Base-by-base conservation (phyloP, 2,888 invertebrate species). In the Polymixis flavicincta region DNA sequence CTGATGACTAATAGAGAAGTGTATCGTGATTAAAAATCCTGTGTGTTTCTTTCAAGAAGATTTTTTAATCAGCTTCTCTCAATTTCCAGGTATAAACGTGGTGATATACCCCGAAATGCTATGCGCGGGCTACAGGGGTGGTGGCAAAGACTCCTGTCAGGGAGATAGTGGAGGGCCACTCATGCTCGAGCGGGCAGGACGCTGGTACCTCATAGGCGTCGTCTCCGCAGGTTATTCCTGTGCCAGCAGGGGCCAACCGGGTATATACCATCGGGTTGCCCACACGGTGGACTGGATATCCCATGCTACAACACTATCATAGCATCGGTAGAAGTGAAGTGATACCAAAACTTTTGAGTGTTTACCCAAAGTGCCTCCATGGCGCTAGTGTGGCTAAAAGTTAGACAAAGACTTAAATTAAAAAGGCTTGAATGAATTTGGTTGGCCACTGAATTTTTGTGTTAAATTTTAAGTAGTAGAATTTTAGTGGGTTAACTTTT, bases 21-120 rank as follows among this genome's bases (percentile, higher is more conserved):
- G 37, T 37, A 5, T 37, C 37, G 37, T 9, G 57, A 19, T 28
- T 4, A 19, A 28, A 57, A 57, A 57, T 57, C 25, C 25, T 14
- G n/a, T 25, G 13, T 13, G 0, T 13, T 54, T 25, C 14, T 25
- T 55, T 55, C 14, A 55, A 25, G 2, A 14, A 55, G 2, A 14
- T 55, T 54, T 7, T 28, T 5, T 32, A 60, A 13, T 37, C 1
- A 32, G 8, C 22, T 3, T 32, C 0, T 54, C 60, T 75, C 25
- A 67, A 37, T 57, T 90, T 92, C 32, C 93, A 96, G 98, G 98
- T 71, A 98, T 98, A 89, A 98, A 98, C 92, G 98, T 98, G 59
- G 98, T 99, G 25, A 99, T 99, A 90, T 99, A 99, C 94, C 99
- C 99, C 61, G 99, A 99, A 94, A 99, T 99, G 99, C 97, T 99